phyloP scores from a whole-genome alignment of 1,140 invertebrate species.

The Drosophila sp. region DNA sequence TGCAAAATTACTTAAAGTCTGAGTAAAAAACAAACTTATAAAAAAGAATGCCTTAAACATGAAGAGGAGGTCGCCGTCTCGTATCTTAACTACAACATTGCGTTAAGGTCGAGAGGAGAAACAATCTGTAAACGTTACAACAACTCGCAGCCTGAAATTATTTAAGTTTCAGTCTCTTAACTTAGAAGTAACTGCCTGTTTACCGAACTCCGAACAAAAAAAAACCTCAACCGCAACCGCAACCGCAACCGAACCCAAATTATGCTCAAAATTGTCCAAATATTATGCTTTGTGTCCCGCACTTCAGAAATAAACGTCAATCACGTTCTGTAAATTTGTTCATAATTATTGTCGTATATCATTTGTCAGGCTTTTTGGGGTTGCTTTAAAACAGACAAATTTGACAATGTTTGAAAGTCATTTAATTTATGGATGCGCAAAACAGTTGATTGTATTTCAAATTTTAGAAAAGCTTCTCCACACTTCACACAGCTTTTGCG shows the following conservation, averaged over 20 bases:
- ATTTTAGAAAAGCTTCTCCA: slow-evolving; percentile 1
- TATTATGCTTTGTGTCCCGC: slow-evolving; percentile 10
- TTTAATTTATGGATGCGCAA: slow-evolving; percentile 19
- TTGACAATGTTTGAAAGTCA: slow-evolving; percentile 21
- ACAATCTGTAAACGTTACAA: slow-evolving; percentile 32
- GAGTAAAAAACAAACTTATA: slow-evolving; percentile 18
- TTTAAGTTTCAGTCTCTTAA: slow-evolving; percentile 32
- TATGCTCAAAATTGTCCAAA: slow-evolving; percentile 24
- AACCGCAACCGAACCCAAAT: slow-evolving; percentile 16
- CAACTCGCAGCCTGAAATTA: slow-evolving; percentile 24
- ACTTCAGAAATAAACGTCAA: slow-evolving; percentile 41
- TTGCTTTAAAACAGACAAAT: slow-evolving; percentile 16
- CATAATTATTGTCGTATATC: slow-evolving; percentile 46
- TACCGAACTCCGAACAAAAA: not conserved
- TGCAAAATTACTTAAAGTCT: slow-evolving; percentile 76
- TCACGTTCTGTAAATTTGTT: slow-evolving; percentile 60
- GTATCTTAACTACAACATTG: slow-evolving; percentile 50
- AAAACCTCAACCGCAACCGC: not conserved
- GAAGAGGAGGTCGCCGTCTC: slow-evolving; percentile 49
- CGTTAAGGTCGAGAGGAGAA: slow-evolving; percentile 38
- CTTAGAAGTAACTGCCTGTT: slow-evolving; percentile 21
- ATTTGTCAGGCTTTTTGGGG: slow-evolving; percentile 25
- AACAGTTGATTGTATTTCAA: slow-evolving; percentile 13
- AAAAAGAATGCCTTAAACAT: slow-evolving; percentile 33
- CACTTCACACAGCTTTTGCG: slow-evolving; percentile 1